phyloP scores from a whole-genome alignment of 2,888 invertebrate species.

The Eupithecia dodoneata region DNA sequence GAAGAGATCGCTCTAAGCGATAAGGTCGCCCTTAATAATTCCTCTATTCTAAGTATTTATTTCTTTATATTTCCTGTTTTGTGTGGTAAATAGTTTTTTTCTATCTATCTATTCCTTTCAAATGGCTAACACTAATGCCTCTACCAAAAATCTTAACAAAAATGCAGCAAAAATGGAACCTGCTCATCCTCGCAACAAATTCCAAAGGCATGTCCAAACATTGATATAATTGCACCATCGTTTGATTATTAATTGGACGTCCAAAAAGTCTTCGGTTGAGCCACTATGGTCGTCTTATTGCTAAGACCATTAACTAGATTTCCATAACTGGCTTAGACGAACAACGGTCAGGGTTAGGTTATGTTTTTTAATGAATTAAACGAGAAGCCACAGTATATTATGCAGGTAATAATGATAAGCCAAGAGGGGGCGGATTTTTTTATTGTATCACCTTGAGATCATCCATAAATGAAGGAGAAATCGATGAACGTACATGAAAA shows the following conservation, averaged over 20 bases:
- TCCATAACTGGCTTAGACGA: slow-evolving; percentile 32
- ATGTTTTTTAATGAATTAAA: background rate
- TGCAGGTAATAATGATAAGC: background rate
- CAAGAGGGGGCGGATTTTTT: background rate
- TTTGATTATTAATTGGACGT: background rate
- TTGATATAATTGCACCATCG: background rate
- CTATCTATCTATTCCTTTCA: background rate
- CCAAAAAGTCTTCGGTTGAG: slow-evolving; percentile 5
- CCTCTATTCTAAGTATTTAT: no score
- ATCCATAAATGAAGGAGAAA: no score
- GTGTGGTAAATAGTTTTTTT: no score
- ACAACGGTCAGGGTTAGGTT: slow-evolving; percentile 29
- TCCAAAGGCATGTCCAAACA: background rate
- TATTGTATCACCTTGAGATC: no score
- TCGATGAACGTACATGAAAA: no score
- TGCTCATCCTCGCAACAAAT: background rate
- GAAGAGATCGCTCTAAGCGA: no score
- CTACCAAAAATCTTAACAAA: background rate
- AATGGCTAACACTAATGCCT: background rate
- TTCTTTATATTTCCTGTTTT: no score
- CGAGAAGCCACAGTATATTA: background rate
- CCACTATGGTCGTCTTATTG: slow-evolving; percentile 13
- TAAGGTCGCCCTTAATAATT: no score
- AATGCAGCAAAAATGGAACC: background rate
- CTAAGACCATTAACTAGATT: slow-evolving; percentile 18